Conservation (phyloP, 2,888 invertebrate genomes). For the Celastrina argiolus region DNA sequence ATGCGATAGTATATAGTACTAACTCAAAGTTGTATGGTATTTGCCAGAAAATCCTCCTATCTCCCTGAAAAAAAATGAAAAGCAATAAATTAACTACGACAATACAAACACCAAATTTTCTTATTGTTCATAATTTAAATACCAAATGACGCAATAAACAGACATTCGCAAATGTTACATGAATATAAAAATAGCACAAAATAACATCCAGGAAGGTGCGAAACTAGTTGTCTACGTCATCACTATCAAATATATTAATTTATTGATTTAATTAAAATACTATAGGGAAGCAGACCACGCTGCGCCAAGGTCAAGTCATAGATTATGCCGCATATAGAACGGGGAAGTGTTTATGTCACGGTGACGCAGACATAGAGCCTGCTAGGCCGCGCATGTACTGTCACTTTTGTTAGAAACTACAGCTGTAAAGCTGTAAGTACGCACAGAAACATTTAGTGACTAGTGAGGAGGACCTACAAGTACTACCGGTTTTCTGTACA, state of each 20-base stretch:
- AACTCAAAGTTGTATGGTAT: too few relatives aligned
- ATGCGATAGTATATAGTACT: too few relatives aligned
- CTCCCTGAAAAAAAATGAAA: too few relatives aligned
- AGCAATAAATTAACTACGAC: too few relatives aligned
- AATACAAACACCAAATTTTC: too few relatives aligned
- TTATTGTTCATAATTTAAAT: too few relatives aligned
- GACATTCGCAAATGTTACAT: not conserved
- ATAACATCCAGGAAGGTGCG: slow-evolving; percentile 12
- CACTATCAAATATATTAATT: not conserved
- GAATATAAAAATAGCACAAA: not conserved
- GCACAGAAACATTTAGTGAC: not conserved
- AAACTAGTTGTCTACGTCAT: slow-evolving; percentile 21
- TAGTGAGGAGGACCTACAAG: not conserved
- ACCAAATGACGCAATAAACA: not conserved
- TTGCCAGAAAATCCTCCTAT: too few relatives aligned
- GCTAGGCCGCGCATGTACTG: not conserved
- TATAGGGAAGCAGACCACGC: slow-evolving; percentile 18
- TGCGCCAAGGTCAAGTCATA: slow-evolving; percentile 49
- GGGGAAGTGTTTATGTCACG: slow-evolving; percentile 53
- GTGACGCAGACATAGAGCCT: slow-evolving; percentile 38
- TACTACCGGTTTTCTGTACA: not conserved
- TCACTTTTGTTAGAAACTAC: not conserved
- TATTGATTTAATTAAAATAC: slow-evolving; percentile 15
- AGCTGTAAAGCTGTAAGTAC: not conserved
- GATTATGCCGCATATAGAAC: slow-evolving; percentile 54